Evolutionary conservation across 2,113 vertebrate species (phyloP).

Genomic region (Pitta sordida): DNA sequence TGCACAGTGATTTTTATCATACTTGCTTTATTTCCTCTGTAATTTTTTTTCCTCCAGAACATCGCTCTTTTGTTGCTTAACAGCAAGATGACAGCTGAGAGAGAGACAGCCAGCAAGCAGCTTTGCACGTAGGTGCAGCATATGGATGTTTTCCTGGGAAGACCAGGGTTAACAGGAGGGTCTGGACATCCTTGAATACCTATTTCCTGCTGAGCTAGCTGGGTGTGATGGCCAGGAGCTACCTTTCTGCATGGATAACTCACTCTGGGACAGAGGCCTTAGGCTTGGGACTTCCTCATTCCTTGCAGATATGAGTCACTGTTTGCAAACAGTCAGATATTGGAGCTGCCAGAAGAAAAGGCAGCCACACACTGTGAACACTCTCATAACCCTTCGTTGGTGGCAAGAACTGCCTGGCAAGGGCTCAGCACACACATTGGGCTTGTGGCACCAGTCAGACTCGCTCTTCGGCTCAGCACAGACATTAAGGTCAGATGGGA

Average conservation of each 20-base stretch:
- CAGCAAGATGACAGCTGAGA: not conserved
- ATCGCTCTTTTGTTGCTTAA: not conserved
- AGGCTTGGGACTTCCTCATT: not conserved
- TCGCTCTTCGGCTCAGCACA: not conserved
- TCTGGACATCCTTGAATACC: not conserved
- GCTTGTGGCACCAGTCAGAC: not conserved
- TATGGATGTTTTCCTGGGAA: not conserved
- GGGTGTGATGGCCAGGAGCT: not conserved
- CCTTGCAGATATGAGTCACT: slow-evolving; percentile 15
- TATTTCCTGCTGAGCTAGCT: not conserved
- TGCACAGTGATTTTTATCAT: not conserved
- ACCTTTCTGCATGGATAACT: not conserved
- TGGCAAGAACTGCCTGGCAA: not conserved
- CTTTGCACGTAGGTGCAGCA: not conserved
- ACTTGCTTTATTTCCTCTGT: not conserved
- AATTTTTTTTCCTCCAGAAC: not conserved
- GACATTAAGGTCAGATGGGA: not conserved
- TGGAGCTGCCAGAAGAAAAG: not conserved
- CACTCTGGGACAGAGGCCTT: not conserved
- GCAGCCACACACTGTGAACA: not conserved
- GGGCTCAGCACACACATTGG: rapidly evolving
- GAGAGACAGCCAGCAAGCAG: rapidly evolving
- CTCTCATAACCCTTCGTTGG: not conserved
- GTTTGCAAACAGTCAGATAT: not conserved
- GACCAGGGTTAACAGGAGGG: not conserved